Evolutionary conservation across 1,140 invertebrate genomes (phyloP), one percentile per base, ranked within the genome.

Genomic region (Papilio polyxenes): DNA sequence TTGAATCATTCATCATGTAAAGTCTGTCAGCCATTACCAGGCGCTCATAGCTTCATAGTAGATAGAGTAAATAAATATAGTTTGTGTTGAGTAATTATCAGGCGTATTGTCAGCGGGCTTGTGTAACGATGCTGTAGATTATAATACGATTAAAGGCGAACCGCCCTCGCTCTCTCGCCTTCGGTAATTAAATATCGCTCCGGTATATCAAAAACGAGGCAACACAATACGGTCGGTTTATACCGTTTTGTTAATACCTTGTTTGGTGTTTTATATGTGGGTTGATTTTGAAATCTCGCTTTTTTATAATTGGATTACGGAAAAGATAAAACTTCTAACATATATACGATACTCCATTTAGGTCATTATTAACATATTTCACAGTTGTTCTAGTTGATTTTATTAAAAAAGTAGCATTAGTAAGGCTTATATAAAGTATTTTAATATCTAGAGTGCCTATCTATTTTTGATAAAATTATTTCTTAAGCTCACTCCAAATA

Each of bases 111-210:
- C 86, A 81, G 80, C 77, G 51, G 75, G 59, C 82, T 53, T 81
- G 75, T 69, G 83, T 87, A 87, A 87, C 85, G 87, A 89, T 81
- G 82, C 59, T 65, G 82, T 81, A 87, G 84, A 87, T 89, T 86
- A 89, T 86, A 87, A 86, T 83, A 17, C 85, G 85, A 89, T 89
- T 87, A 87, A 86, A 84, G 75, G 72, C 78, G 40, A 82, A 76
- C 80, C 72, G 74, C 82, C 82, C 53, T 84, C 84, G 85, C 85
- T 80, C 79, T 85, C 82, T 81, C 81, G 76, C 75, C 77, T 74
- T 72, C 65, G 77, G 72, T 72, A 81, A 80, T 72, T 80, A 77
- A 75, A 75, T 82, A 75, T 75, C 82, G 75, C 56, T 81, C 59
- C 80, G 74, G 76, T 77, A 81, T 51, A 78, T 81, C 31, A 81